These are phyloP conservation scores for Cephus pygmeus DNA, from an alignment of 2,888 invertebrate species.

Conservation along the genomic window DNA sequence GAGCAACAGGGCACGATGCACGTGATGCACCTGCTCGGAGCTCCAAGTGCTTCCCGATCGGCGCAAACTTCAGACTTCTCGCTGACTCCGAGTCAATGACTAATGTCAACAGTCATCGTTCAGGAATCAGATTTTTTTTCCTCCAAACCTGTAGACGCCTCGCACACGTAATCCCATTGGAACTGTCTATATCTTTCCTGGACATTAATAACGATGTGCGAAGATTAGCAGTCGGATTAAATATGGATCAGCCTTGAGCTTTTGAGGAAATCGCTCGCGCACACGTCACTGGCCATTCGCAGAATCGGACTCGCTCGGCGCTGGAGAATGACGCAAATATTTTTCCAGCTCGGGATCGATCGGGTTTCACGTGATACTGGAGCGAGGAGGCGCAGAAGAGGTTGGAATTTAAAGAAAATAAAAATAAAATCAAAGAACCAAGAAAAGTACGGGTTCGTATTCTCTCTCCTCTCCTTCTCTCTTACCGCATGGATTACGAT, in stretches of 20 bases:
- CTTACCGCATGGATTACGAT: neutral
- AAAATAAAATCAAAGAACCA: neutral
- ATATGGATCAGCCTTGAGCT: neutral
- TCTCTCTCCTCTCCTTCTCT: neutral
- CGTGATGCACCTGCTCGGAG: conserved; percentile 41
- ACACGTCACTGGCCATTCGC: neutral
- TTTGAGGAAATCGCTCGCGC: neutral
- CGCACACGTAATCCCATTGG: neutral
- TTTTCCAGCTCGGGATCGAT: neutral
- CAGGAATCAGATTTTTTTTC: neutral
- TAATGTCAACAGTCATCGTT: conserved; percentile 11
- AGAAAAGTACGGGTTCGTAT: neutral
- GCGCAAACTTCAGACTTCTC: neutral
- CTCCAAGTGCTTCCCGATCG: conserved; percentile 6
- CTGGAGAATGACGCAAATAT: neutral
- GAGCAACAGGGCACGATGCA: conserved; percentile 31
- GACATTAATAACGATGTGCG: neutral
- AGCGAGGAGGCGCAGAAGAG: neutral
- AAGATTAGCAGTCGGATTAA: neutral
- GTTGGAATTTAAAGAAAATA: neutral
- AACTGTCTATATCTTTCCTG: neutral
- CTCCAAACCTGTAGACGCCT: neutral
- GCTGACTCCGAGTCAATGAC: neutral
- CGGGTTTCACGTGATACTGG: neutral
- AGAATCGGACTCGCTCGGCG: neutral